Base-by-base conservation (phyloP, 2,113 vertebrate species). In the Cyanoderma ruficeps region DNA sequence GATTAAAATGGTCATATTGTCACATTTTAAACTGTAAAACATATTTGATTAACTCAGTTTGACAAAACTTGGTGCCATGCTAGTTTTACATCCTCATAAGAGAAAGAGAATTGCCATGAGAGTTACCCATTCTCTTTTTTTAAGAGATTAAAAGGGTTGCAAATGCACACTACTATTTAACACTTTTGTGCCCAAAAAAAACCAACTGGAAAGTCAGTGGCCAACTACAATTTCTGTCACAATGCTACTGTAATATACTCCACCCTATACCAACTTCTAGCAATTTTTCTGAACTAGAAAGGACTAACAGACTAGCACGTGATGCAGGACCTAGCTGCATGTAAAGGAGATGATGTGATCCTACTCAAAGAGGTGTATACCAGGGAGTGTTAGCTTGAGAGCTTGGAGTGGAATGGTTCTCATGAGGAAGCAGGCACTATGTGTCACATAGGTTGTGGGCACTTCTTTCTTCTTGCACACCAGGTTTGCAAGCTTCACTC, bases 241-340 rank as follows among this genome's bases (percentile, higher is more conserved):
- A 5, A 83, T 39, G 25, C 9, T 53, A 25, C 41, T 71, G 44
- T 13, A 90, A 78, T 4, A 55, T 3, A 68, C 9, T 39, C 6
- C 9, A 53, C 13, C 15, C 18, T 25, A 15, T 4, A 35, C 11
- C 0, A 4, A 44, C 39, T 39, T 89, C 20, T 37, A 59, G n/a
- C 64, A 19, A 42, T 31, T 91, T 56, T 55, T 27, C 4, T 35
- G 37, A 82, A 56, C 30, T 42, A 61, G 8, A 10, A 60, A 47
- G 0, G 8, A n/a, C 37, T 37, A 49, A 3, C 28, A 83, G 56
- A 1, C 1, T 4, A 68, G 49, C 37, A 78, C 0, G 0, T 28
- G 44, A 72, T 9, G 27, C 31, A 33, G n/a, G 55, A 53, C 25
- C 20, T 11, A 31, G 39, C 10, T 59, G 37, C 6, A 16, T 3